Percentiles rank a stretch among this genome's conserved stretches.
Conservation (phyloP, 1,140 invertebrate species). For the Schlechtendalia chinensis region DNA sequence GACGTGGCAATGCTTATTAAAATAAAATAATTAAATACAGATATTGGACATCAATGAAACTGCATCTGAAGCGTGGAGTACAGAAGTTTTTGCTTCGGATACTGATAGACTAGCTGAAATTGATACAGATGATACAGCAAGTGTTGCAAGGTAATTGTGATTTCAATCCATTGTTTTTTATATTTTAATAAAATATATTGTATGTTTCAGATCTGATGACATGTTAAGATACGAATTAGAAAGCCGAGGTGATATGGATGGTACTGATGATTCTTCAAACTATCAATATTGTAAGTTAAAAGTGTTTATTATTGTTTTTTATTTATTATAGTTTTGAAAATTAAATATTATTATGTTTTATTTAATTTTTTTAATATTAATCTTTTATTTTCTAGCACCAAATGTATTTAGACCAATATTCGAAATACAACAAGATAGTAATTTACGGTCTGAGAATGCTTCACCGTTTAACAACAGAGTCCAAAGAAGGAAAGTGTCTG, state of each 20-base stretch:
- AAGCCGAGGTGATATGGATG: slow-evolving; percentile 57
- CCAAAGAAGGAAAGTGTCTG: slow-evolving; percentile 36
- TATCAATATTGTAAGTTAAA: slow-evolving; percentile 38
- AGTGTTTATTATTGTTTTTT: not conserved
- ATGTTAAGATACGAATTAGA: slow-evolving; percentile 66
- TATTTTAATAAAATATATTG: not conserved
- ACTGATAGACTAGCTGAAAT: slow-evolving; percentile 88
- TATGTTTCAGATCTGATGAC: slow-evolving; percentile 65
- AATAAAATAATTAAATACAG: slow-evolving; percentile 51
- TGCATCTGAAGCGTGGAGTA: slow-evolving; percentile 95
- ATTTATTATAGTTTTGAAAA: not conserved
- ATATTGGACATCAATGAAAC: slow-evolving; percentile 79
- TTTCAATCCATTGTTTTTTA: not conserved
- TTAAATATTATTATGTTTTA: not conserved
- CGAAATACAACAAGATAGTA: slow-evolving; percentile 30
- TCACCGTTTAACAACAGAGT: slow-evolving; percentile 11
- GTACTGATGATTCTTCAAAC: slow-evolving; percentile 34
- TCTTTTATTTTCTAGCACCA: slow-evolving; percentile 17
- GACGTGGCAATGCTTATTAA: not conserved
- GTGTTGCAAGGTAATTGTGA: slow-evolving; percentile 65
- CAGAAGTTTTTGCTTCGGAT: slow-evolving; percentile 92
- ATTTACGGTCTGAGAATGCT: not conserved
- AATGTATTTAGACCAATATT: slow-evolving; percentile 46
- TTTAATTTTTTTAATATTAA: not conserved
- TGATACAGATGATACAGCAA: slow-evolving; percentile 76